Percentiles rank a stretch among this genome's conserved stretches.
These are phyloP conservation scores for Rambutsinella grinnellia DNA, from an alignment of 2,888 invertebrate species.

Conservation along the genomic window DNA sequence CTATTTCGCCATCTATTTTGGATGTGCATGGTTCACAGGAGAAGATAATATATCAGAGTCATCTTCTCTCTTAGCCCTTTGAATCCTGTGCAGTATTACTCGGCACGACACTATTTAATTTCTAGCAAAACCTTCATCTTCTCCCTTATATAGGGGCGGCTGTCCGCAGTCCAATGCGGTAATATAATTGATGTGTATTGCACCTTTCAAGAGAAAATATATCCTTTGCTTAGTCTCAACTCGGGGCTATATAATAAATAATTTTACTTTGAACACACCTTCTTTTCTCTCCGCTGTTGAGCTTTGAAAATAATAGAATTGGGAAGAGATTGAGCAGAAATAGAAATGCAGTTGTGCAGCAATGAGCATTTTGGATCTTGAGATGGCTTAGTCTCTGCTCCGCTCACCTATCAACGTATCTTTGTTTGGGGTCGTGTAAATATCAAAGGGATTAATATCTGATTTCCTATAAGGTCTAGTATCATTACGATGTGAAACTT, in stretches of 20 bases:
- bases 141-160: slow-evolving; percentile 50
- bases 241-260: slow-evolving; percentile 58
- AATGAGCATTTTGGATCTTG: too few relatives aligned
- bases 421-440: too few relatives aligned
- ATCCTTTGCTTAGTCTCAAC: slow-evolving; percentile 42
- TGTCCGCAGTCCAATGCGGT: slow-evolving; percentile 46
- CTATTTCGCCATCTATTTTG: too few relatives aligned
- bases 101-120: background rate
- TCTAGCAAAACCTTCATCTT: slow-evolving; percentile 1
- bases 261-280: slow-evolving; percentile 56
- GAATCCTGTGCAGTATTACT: background rate
- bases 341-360: too few relatives aligned
- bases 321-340: too few relatives aligned
- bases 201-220: slow-evolving; percentile 43
- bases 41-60: background rate
- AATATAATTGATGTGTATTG: slow-evolving; percentile 44
- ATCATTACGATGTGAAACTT: too few relatives aligned
- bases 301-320: slow-evolving; percentile 9
- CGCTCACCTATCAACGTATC: too few relatives aligned
- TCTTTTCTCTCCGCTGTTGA: slow-evolving; percentile 49
- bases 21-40: too few relatives aligned
- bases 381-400: too few relatives aligned
- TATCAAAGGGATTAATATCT: too few relatives aligned
- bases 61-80: background rate
- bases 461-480: too few relatives aligned